phyloP scores from a whole-genome alignment of 1,140 invertebrate genomes.

The Conopomorpha cramerella region DNA sequence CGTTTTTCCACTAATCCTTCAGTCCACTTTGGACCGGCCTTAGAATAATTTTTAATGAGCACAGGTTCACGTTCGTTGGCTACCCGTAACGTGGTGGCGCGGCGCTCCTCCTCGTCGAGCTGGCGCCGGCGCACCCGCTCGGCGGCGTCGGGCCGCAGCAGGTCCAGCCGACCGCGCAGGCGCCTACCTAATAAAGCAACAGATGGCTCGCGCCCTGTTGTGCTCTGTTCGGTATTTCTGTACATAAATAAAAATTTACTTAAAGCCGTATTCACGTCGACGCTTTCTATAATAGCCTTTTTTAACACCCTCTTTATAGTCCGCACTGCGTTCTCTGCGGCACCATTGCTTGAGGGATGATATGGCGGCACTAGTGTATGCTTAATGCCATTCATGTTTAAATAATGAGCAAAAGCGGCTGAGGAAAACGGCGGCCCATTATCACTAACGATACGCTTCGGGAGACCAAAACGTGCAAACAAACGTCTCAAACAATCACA shows the following conservation, averaged over 20 bases:
- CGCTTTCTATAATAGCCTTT: slow-evolving; percentile 7
- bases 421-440: slow-evolving; percentile 31
- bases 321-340: slow-evolving; percentile 10
- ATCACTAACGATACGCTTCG: slow-evolving; percentile 24
- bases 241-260: slow-evolving; percentile 9
- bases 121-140: neutral
- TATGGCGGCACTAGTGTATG: slow-evolving; percentile 9
- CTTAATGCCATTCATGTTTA: slow-evolving; percentile 8
- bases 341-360: slow-evolving; percentile 11
- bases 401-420: slow-evolving; percentile 6
- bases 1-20: neutral
- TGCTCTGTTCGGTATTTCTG: slow-evolving; percentile 10
- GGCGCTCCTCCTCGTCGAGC: too few relatives aligned
- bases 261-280: slow-evolving; percentile 5
- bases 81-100: too few relatives aligned
- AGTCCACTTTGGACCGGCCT: neutral
- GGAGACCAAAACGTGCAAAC: slow-evolving; percentile 21
- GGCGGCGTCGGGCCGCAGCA: slow-evolving; percentile 1
- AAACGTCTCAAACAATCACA: slow-evolving; percentile 13
- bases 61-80: too few relatives aligned
- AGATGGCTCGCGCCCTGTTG: slow-evolving; percentile 7
- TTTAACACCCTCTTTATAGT: slow-evolving; percentile 8
- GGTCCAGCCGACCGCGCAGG: slow-evolving; percentile 2
- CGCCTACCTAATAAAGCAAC: slow-evolving; percentile 1
- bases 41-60: slow-evolving; percentile 1